Conservation (phyloP, 2,113 vertebrate genomes). For the Pelvicachromis taeniatus region DNA sequence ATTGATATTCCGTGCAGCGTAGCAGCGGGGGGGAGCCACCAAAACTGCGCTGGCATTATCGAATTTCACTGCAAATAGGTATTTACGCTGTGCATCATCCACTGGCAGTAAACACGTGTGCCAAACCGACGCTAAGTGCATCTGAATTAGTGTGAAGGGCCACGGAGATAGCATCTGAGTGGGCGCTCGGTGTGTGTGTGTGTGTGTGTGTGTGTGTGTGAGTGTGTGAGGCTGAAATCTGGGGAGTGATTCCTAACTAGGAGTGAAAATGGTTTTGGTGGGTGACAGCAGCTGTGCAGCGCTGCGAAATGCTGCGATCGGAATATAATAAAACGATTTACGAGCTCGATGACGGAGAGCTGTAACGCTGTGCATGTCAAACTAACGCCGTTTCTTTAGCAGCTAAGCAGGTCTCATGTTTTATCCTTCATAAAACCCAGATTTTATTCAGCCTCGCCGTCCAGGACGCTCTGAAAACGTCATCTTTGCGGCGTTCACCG, state of each 20-base stretch:
- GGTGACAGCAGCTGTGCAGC: conserved; percentile 2
- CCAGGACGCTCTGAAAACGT: background rate
- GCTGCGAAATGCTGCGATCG: conserved; percentile 6
- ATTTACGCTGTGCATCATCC: conserved; percentile 65
- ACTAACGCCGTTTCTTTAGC: background rate
- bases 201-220: background rate
- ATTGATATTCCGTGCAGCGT: conserved; percentile 38
- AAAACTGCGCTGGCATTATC: conserved; percentile 45
- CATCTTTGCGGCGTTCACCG: background rate
- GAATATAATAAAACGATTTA: conserved; percentile 16
- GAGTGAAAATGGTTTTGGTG: conserved; percentile 40
- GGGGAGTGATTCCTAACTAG: conserved; percentile 42
- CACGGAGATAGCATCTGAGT: conserved; percentile 61
- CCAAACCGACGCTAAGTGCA: conserved; percentile 58
- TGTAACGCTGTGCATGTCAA: background rate
- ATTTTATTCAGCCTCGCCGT: background rate
- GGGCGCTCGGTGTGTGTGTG: conserved; percentile 25
- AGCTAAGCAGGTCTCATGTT: background rate
- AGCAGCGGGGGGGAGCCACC: conserved; percentile 16
- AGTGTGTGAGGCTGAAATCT: conserved; percentile 10
- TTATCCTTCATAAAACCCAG: background rate
- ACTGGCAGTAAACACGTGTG: conserved; percentile 60
- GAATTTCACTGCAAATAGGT: conserved; percentile 69
- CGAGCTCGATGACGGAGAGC: background rate
- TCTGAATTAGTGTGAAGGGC: conserved; percentile 65